Percentiles rank a stretch among this genome's conserved stretches.
These are phyloP conservation scores for Clusia tigrina DNA, from an alignment of 2,888 invertebrate genomes.

Conservation along the genomic window DNA sequence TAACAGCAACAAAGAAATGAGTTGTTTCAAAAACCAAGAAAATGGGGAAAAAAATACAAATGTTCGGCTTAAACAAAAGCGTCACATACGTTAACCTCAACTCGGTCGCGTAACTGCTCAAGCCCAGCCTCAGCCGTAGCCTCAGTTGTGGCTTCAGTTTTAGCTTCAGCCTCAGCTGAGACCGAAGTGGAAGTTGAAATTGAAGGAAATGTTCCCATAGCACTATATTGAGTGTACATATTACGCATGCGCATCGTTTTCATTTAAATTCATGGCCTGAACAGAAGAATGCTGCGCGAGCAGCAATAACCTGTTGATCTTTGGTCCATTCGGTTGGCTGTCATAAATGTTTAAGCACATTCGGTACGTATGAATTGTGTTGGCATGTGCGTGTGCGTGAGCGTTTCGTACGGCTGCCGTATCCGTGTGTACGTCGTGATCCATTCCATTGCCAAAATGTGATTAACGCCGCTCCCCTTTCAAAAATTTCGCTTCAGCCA, in stretches of 20 bases:
- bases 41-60: background rate
- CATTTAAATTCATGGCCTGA: constrained; percentile 15
- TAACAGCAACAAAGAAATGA: background rate
- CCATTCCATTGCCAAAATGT: constrained; percentile 16
- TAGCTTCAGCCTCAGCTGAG: too few species aligned
- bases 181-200: background rate
- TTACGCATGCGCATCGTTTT: constrained; percentile 17
- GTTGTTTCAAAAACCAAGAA: background rate
- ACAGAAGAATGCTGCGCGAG: background rate
- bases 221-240: background rate
- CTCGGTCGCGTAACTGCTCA: background rate
- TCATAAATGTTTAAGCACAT: background rate
- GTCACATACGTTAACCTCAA: background rate
- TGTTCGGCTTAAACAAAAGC: constrained; percentile 2
- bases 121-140: background rate
- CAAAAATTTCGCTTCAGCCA: constrained; percentile 10
- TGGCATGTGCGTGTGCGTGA: too few species aligned
- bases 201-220: constrained; percentile 9
- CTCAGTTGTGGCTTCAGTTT: background rate
- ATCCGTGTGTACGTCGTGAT: too few species aligned
- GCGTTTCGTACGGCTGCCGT: too few species aligned
- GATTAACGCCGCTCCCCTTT: constrained; percentile 8
- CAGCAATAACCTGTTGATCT: constrained; percentile 18
- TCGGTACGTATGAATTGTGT: background rate
- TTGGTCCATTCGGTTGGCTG: background rate